phyloP scores from a whole-genome alignment of 2,113 vertebrate genomes.

The Erinaceus europaeus region DNA sequence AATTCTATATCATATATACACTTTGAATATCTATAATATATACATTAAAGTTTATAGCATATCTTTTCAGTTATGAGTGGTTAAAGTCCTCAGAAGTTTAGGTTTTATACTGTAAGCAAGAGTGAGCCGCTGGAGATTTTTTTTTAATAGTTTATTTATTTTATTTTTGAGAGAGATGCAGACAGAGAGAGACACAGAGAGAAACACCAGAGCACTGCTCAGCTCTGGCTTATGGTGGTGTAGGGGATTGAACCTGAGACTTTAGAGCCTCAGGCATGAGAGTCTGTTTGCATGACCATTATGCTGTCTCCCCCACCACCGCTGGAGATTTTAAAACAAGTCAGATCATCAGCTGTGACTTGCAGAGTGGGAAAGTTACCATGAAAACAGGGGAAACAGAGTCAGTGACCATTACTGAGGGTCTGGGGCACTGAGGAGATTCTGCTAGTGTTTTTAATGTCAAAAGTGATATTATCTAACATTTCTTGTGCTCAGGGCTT shows the following conservation, averaged over 20 bases:
- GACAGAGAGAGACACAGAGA: too few species aligned
- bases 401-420: background rate
- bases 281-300: background rate
- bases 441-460: background rate
- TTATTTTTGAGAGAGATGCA: too few species aligned
- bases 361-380: accelerated
- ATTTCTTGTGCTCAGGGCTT: background rate
- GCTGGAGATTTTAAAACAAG: background rate
- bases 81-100: background rate
- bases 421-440: accelerated
- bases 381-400: background rate
- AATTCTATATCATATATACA: too few species aligned
- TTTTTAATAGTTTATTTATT: background rate
- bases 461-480: background rate
- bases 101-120: background rate
- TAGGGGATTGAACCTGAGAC: too few species aligned
- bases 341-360: background rate
- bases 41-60: background rate
- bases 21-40: too few species aligned
- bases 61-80: background rate
- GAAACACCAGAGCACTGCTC: too few species aligned
- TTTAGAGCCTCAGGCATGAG: too few species aligned
- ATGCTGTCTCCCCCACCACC: background rate
- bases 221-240: too few species aligned
- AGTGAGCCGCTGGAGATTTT: background rate